These are phyloP conservation scores for Nasonia vitripennis DNA, from an alignment of 1,140 invertebrate genomes.

Conservation along the genomic window DNA sequence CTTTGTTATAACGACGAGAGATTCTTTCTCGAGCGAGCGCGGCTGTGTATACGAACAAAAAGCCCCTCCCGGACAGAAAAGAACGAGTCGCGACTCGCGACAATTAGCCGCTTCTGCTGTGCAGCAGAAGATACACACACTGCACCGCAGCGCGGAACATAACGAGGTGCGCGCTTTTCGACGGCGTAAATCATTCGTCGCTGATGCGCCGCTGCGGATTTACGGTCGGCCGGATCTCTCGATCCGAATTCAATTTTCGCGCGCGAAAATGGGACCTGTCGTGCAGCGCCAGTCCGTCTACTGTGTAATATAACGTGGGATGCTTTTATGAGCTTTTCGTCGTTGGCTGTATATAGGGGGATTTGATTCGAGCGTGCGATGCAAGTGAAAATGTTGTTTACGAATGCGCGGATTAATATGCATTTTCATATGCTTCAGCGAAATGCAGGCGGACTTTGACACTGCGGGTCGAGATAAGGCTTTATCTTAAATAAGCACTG, in stretches of 20 bases:
- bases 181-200: slow-evolving; percentile 15
- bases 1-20: neutral
- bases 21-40: neutral
- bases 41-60: no score
- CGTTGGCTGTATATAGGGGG: no score
- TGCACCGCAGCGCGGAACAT: no score
- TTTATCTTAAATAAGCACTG: slow-evolving; percentile 13
- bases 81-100: neutral
- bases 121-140: neutral
- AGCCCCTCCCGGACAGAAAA: no score
- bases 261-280: neutral
- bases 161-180: slow-evolving; percentile 6
- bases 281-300: neutral
- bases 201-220: neutral
- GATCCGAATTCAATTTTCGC: slow-evolving; percentile 35
- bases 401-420: neutral
- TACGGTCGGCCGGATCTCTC: slow-evolving; percentile 7
- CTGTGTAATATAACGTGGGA: no score
- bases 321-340: no score
- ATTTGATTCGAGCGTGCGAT: no score
- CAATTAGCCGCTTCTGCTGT: slow-evolving; percentile 12
- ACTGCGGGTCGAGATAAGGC: slow-evolving; percentile 23
- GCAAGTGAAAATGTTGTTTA: no score
- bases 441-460: slow-evolving; percentile 30
- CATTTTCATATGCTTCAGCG: slow-evolving; percentile 12